Evolutionary conservation across 2,113 vertebrate genomes (phyloP).

Genomic region (Mastomys coucha): DNA sequence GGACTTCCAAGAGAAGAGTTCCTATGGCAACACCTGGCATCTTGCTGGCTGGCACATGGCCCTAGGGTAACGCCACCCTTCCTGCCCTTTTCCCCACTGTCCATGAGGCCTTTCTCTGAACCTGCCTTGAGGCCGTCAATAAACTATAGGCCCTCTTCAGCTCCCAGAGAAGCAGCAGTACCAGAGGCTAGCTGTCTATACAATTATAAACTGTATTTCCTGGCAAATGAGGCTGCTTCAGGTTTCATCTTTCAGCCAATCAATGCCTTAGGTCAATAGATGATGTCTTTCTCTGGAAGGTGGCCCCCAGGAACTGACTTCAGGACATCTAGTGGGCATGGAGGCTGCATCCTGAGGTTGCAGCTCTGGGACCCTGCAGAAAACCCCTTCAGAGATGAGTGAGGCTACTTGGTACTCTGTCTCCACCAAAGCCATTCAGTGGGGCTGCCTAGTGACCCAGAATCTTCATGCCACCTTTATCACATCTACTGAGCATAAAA

Average conservation of each 20-base stretch:
- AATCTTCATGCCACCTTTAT: rapidly evolving
- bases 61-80: rapidly evolving
- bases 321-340: background rate
- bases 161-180: background rate
- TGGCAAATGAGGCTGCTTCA: background rate
- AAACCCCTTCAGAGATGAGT: background rate
- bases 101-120: background rate
- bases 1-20: background rate
- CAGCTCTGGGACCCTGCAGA: too few species aligned
- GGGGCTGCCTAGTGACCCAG: background rate
- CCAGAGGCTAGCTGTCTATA: background rate
- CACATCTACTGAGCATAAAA: rapidly evolving
- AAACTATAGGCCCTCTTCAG: background rate
- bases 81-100: background rate
- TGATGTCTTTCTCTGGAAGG: background rate
- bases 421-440: rapidly evolving
- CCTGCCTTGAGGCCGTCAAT: background rate
- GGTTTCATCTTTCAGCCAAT: constrained; percentile 39
- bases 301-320: background rate
- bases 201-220: constrained; percentile 52
- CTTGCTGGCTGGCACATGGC: background rate
- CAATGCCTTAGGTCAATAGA: background rate
- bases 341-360: background rate
- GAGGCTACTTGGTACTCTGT: background rate
- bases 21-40: background rate